phyloP scores from a whole-genome alignment of 1,140 invertebrate species.

The Procambarus clarkii region DNA sequence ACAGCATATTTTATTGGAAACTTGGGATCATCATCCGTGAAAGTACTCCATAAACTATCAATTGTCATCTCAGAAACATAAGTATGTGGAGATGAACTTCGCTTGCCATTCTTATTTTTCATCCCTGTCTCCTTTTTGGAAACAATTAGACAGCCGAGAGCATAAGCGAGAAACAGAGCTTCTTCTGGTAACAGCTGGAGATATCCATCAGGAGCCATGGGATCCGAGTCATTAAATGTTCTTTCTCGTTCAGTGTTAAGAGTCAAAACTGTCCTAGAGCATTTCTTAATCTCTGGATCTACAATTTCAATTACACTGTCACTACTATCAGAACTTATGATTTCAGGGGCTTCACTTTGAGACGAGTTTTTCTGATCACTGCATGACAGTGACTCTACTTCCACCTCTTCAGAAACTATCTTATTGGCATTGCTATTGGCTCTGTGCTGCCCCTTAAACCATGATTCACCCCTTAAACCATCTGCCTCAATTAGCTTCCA shows the following conservation, averaged over 20 bases:
- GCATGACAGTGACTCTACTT: too few relatives aligned
- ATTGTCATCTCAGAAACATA: constrained; percentile 78
- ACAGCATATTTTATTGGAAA: constrained; percentile 87
- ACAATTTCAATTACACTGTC: not conserved
- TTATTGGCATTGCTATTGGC: not conserved
- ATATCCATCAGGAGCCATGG: not conserved
- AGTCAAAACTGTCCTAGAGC: constrained; percentile 11
- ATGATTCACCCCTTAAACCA: not conserved
- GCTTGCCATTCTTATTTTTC: not conserved
- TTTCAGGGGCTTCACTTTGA: not conserved
- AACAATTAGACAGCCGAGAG: constrained; percentile 84
- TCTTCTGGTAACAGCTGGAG: constrained; percentile 76
- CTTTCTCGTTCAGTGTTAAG: not conserved
- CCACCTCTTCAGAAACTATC: not conserved
- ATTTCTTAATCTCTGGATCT: not conserved
- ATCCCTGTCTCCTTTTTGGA: constrained; percentile 70
- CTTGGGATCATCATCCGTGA: constrained; percentile 79
- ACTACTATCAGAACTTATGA: not conserved
- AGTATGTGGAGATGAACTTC: not conserved
- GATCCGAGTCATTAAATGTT: not conserved
- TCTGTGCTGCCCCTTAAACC: not conserved
- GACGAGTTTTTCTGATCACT: not conserved
- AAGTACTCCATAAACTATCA: constrained; percentile 81
- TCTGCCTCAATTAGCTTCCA: constrained; percentile 10
- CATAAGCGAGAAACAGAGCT: constrained; percentile 87